Evolutionary conservation across 2,888 invertebrate genomes (phyloP).

Genomic region (Argyra leucocephala): DNA sequence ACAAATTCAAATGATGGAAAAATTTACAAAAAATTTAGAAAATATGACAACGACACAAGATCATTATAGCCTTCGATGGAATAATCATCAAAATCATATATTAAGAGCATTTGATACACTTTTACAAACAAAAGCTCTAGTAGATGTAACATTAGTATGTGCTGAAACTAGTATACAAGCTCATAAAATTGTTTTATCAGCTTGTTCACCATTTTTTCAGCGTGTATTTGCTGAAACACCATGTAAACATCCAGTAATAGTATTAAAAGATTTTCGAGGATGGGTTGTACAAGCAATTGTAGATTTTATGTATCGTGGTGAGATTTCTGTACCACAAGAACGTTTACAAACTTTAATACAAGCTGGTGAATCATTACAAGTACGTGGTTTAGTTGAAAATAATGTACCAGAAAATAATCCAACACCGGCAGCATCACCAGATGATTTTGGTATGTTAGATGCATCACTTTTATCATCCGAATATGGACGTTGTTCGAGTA

Average conservation of each 20-base stretch:
- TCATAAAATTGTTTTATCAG: constrained; percentile 84
- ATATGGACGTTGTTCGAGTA: constrained; percentile 37
- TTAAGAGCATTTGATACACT: constrained; percentile 81
- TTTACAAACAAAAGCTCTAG: constrained; percentile 74
- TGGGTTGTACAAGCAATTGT: constrained; percentile 84
- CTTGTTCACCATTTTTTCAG: constrained; percentile 81
- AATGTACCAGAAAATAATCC: constrained; percentile 44
- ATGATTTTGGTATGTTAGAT: constrained; percentile 37
- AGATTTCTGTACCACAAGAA: constrained; percentile 79
- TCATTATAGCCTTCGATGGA: constrained; percentile 87
- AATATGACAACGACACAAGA: constrained; percentile 47
- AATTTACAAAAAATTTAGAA: constrained; percentile 12
- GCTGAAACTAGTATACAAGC: constrained; percentile 76
- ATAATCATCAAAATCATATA: constrained; percentile 84
- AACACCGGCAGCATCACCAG: constrained; percentile 41
- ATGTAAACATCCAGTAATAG: constrained; percentile 87
- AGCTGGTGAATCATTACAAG: constrained; percentile 78
- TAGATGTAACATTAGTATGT: constrained; percentile 84
- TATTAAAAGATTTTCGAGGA: constrained; percentile 78
- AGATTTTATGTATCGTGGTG: constrained; percentile 89
- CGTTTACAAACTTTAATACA: constrained; percentile 73
- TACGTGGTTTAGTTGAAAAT: constrained; percentile 65
- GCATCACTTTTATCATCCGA: constrained; percentile 36
- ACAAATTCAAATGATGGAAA: not conserved
- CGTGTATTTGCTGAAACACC: constrained; percentile 82